Conservation (phyloP, 2,797 vertebrate genomes). For the Coranthus polyacanthus region DNA sequence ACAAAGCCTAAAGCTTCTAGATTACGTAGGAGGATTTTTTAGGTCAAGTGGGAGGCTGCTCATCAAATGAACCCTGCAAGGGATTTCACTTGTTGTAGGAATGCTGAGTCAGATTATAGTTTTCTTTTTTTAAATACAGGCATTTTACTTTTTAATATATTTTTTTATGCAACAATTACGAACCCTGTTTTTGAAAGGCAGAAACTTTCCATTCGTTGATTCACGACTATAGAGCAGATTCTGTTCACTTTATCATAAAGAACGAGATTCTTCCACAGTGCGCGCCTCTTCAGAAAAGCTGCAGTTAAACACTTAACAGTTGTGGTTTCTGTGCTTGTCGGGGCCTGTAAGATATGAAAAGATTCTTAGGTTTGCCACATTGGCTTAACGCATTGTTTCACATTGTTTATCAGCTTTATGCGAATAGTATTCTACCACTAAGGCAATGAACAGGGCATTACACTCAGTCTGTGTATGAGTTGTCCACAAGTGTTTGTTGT, state of each 20-base stretch:
- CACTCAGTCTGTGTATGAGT: neutral
- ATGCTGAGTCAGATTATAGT: neutral
- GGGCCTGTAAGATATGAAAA: constrained; percentile 4
- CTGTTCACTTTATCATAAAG: neutral
- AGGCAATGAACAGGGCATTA: neutral
- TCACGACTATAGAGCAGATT: neutral
- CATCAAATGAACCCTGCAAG: neutral
- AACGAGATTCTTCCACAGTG: neutral
- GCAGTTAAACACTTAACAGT: no score
- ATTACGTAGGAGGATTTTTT: neutral
- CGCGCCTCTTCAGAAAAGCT: constrained; percentile 2
- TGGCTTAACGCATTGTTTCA: neutral
- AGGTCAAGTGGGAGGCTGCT: neutral
- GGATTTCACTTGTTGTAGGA: neutral
- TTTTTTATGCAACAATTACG: neutral
- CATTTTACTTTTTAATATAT: no score
- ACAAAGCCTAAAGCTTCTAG: neutral
- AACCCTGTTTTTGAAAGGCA: neutral
- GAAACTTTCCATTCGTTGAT: neutral
- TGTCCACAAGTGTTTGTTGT: neutral
- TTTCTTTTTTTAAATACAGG: neutral
- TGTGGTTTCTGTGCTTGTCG: constrained; percentile 1
- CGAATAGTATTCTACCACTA: neutral
- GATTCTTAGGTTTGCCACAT: neutral
- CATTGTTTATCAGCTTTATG: neutral